Evolutionary conservation across 2,888 invertebrate species (phyloP), one percentile per base, ranked within the genome.

Genomic region (Crossocerus cetratus): DNA sequence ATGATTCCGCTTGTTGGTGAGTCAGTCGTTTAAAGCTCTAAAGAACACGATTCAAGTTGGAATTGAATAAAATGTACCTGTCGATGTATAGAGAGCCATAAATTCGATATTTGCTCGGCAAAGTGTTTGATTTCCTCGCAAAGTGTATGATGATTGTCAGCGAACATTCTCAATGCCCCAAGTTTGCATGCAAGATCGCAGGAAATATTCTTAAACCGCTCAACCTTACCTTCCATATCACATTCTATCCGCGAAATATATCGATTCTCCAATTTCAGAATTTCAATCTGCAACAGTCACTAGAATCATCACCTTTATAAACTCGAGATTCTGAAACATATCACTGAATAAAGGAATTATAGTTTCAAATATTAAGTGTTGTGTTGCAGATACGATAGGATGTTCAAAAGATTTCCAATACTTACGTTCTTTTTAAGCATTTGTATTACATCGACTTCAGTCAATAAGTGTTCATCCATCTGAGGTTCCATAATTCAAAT

Each of bases 371-470:
- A n/a, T n/a, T n/a, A n/a, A n/a, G n/a, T n/a, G n/a, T n/a, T n/a
- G n/a, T 32, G 32, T 11, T 32, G 32, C 32, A 32, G 11, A 8
- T 32, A 8, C 8, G 8, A 32, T 32, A 49, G 1, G 65, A 54
- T 59, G 62, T 20, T 45, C 63, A 57, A 56, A 62, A 65, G 42
- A 18, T 5, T 18, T 20, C 56, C 14, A 42, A 71, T 70, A 70
- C 80, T 84, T 66, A 87, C 87, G 60, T 85, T 84, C 76, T 83
- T 86, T 59, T 84, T 80, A 42, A 87, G 79, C 13, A 76, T 83
- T 66, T 77, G 81, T 58, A 86, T 56, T 1, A 32, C 32, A n/a
- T n/a, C n/a, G 32, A 4, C 8, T 32, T 32, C 32, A 32, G 5
- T 32, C 32, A 32, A 3, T 11, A 32, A 11, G 8, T 32, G 32